Percentiles rank a stretch among this genome's conserved stretches.
These are phyloP conservation scores for Platycercus adscitus DNA, from an alignment of 2,113 vertebrate genomes.

Conservation along the genomic window DNA sequence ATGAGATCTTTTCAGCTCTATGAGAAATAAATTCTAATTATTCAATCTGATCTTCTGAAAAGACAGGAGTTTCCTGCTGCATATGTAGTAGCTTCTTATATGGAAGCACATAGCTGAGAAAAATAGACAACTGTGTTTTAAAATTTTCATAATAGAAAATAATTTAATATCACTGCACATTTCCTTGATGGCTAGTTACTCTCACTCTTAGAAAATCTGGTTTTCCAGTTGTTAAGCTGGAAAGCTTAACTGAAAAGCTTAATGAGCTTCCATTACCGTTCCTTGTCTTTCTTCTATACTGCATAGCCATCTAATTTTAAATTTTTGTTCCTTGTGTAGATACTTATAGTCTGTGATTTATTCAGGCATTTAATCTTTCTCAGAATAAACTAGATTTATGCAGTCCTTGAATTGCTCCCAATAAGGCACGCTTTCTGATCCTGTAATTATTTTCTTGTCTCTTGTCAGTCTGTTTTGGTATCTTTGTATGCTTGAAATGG, in stretches of 20 bases:
- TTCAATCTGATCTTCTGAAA: neutral
- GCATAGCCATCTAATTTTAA: neutral
- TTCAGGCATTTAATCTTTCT: neutral
- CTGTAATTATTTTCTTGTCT: neutral
- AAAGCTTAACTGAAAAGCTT: neutral
- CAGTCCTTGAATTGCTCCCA: neutral
- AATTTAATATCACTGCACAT: neutral
- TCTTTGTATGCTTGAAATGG: neutral
- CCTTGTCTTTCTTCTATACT: neutral
- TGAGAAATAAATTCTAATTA: neutral
- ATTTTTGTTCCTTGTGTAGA: neutral
- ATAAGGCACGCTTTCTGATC: neutral
- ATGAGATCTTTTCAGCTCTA: neutral
- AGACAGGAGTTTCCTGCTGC: neutral
- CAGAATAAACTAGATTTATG: neutral
- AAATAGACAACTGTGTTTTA: neutral
- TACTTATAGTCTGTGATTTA: neutral
- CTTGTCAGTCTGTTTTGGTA: neutral
- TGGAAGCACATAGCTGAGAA: neutral
- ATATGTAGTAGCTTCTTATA: neutral
- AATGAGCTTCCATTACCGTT: neutral
- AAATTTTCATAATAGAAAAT: neutral
- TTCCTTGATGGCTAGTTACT: neutral
- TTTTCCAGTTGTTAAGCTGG: neutral
- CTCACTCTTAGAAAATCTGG: neutral